Percentiles rank a stretch among this genome's conserved stretches.
phyloP scores from a whole-genome alignment of 2,113 vertebrate genomes.

The Onychorhynchus coronatus region DNA sequence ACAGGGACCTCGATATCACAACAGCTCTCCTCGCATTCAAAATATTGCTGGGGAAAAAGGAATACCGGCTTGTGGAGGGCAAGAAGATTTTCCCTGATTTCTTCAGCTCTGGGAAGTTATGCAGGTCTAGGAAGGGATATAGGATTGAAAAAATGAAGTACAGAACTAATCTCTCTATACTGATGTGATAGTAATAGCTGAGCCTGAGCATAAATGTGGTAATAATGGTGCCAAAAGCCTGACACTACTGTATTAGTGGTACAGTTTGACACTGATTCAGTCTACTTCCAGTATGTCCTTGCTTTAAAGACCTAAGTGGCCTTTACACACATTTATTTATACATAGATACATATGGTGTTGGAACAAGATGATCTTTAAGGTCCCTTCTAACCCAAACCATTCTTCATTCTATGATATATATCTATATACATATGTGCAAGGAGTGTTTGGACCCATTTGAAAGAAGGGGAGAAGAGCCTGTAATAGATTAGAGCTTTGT shows the following conservation, averaged over 20 bases:
- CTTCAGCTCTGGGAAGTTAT: background rate
- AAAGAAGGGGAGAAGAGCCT: background rate
- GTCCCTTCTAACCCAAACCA: background rate
- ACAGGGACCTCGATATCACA: background rate
- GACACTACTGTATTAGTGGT: background rate
- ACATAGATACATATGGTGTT: background rate
- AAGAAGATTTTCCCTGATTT: background rate
- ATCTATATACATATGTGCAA: accelerated
- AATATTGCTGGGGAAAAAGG: background rate
- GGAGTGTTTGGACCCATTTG: background rate
- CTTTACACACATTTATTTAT: background rate
- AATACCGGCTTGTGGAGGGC: background rate
- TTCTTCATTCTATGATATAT: background rate
- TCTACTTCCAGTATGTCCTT: background rate
- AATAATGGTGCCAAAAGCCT: background rate
- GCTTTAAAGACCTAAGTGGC: background rate
- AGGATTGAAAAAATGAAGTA: background rate
- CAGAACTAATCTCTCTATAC: background rate
- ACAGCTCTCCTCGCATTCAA: background rate
- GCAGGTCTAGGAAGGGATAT: background rate
- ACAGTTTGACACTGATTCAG: background rate
- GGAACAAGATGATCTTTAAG: background rate
- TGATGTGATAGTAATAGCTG: background rate
- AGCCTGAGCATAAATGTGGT: background rate
- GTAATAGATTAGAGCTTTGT: background rate